Evolutionary conservation across 2,888 invertebrate genomes (phyloP).

Genomic region (Platycheirus rosarum): DNA sequence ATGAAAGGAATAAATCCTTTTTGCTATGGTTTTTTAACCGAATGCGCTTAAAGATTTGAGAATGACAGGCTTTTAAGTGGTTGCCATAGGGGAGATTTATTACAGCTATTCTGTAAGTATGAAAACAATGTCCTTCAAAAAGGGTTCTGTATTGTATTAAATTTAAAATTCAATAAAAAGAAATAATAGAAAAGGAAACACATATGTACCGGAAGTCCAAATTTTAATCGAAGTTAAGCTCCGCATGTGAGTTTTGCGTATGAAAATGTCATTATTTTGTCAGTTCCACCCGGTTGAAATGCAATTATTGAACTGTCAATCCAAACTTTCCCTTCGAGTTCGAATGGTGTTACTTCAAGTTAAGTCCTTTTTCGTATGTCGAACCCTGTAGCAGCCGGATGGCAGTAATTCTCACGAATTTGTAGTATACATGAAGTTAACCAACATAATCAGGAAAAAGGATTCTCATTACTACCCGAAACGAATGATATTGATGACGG

Average conservation of each 20-base stretch:
- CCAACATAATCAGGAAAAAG: neutral
- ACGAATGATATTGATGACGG: slow-evolving; percentile 11
- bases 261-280: slow-evolving; percentile 47
- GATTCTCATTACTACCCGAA: neutral
- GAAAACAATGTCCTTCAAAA: neutral
- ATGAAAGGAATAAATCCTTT: slow-evolving; percentile 3
- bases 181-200: too few species aligned
- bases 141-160: too few species aligned
- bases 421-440: neutral
- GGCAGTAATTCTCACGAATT: neutral
- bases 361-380: neutral
- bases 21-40: neutral
- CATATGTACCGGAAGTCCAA: too few species aligned
- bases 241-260: neutral
- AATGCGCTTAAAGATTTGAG: slow-evolving; percentile 18
- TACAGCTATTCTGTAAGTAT: neutral
- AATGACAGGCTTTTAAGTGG: slow-evolving; percentile 11
- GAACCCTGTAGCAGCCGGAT: neutral
- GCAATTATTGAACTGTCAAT: slow-evolving; percentile 63
- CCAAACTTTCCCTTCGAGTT: slow-evolving; percentile 20
- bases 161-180: too few species aligned
- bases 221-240: too few species aligned
- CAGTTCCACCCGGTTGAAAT: slow-evolving; percentile 38
- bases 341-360: slow-evolving; percentile 11
- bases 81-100: slow-evolving; percentile 10